Evolutionary conservation across 2,888 invertebrate species (phyloP), one percentile per base, ranked within the genome.

Genomic region (Lasioglossum figueresi): DNA sequence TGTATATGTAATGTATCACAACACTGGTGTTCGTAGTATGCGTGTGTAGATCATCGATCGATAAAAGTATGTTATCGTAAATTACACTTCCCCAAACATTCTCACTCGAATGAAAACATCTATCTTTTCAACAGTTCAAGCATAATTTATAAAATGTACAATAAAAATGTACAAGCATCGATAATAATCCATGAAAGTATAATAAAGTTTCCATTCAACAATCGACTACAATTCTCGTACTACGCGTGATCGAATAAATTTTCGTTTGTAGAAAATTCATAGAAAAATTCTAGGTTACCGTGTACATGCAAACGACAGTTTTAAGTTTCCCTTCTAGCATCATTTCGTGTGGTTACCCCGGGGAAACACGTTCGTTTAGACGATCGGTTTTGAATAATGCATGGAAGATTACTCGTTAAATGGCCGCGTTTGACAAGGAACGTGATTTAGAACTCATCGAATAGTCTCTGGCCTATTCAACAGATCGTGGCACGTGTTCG

Each of bases 351-450:
- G 40, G 19, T n/a, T 19, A 6, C n/a, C 10, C 19, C 4, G 19
- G 23, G 23, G 31, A 6, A 76, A 43, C 63, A 19, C 31, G 23
- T 63, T 76, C 19, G 14, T 10, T n/a, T 63, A 19, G 23, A 40
- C 31, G 31, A 10, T 5, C 5, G 43, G 31, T 43, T 23, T 43
- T 76, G 75, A 76, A 76, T 76, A 76, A 76, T 76, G 75, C 63
- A 76, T 59, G 31, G 31, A 43, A 19, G 56, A 27, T 73, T 31
- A 23, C 37, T 56, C 19, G 19, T 59, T 34, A 14, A 40, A 27
- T 19, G n/a, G 27, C n/a, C 56, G 40, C 56, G n/a, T 56, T 56
- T 56, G 68, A 8, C 19, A 19, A 10, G 19, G 2, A 8, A 37
- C 34, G 66, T 34, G 34, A 31, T 66, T 34, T 2, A 8, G 66